A percentile compares a stretch with the other conserved stretches of the same genome.
Evolutionary conservation across 1,140 invertebrate genomes (phyloP).

Genomic region (Plodia interpunctella): DNA sequence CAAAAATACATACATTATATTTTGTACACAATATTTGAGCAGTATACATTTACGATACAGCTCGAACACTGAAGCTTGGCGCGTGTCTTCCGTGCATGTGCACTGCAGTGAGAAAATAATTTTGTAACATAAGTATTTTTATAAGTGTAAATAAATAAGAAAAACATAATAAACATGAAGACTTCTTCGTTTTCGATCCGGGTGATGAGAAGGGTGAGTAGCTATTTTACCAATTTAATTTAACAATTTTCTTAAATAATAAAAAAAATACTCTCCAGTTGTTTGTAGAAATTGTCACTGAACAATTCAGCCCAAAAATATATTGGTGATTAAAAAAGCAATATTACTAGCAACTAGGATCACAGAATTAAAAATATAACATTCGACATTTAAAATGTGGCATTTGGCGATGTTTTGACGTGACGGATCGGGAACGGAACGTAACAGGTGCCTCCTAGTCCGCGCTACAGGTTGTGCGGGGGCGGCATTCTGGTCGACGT

Average conservation of each 20-base stretch:
- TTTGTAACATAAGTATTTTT: slow-evolving; percentile 23
- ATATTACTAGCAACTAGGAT: not conserved
- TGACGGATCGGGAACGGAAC: not conserved
- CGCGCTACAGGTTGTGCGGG: slow-evolving; percentile 9
- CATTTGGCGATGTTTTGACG: not conserved
- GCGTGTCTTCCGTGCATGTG: not conserved
- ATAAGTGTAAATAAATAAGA: slow-evolving; percentile 23
- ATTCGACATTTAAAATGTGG: no score
- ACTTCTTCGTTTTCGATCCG: slow-evolving; percentile 87
- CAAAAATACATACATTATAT: slow-evolving; percentile 22
- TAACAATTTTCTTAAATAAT: not conserved
- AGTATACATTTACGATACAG: slow-evolving; percentile 5
- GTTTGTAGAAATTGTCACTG: no score
- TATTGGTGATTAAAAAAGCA: no score
- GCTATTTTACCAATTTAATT: not conserved
- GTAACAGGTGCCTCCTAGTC: slow-evolving; percentile 2
- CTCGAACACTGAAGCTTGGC: not conserved
- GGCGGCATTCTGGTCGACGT: not conserved
- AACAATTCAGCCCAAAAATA: no score
- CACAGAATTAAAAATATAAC: not conserved
- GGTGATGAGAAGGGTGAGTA: slow-evolving; percentile 86
- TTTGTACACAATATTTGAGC: slow-evolving; percentile 22
- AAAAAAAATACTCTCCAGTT: not conserved
- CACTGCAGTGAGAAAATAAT: not conserved
- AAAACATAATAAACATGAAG: slow-evolving; percentile 80